Evolutionary conservation across 2,113 vertebrate species (phyloP).

Genomic region (Corythornis cristatus): DNA sequence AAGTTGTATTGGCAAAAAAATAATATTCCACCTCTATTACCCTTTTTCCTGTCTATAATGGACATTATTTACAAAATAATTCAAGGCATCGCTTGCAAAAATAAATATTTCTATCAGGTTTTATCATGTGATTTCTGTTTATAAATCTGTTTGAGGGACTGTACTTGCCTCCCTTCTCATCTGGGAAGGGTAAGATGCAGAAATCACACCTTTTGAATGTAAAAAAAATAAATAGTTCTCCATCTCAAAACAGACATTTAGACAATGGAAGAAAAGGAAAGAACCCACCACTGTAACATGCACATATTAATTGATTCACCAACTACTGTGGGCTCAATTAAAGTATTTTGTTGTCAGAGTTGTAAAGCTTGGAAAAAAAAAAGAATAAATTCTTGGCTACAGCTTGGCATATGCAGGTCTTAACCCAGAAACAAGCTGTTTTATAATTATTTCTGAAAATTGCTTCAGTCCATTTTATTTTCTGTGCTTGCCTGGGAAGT

Average conservation of each 20-base stretch:
- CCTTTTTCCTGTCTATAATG: accelerated
- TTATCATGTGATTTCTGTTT: neutral
- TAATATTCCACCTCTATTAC: neutral
- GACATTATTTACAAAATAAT: neutral
- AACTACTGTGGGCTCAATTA: constrained; percentile 9
- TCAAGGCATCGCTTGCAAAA: neutral
- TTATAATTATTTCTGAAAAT: constrained; percentile 71
- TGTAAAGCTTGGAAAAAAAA: constrained; percentile 2
- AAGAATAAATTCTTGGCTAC: constrained; percentile 39
- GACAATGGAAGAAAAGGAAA: neutral
- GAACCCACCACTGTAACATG: neutral
- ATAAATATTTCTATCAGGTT: neutral
- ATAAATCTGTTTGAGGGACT: neutral
- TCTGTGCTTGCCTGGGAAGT: constrained; percentile 52
- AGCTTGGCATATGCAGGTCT: constrained; percentile 65
- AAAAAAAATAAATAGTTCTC: neutral
- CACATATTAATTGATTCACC: constrained; percentile 20
- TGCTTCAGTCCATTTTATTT: constrained; percentile 66
- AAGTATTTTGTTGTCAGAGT: constrained; percentile 42
- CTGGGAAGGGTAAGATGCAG: neutral
- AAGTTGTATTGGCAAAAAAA: neutral
- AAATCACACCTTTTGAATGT: neutral
- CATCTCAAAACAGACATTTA: neutral
- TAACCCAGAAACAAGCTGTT: constrained; percentile 68
- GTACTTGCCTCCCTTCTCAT: accelerated